Evolutionary conservation across 2,888 invertebrate species (phyloP).

Genomic region (Crematogaster levior): DNA sequence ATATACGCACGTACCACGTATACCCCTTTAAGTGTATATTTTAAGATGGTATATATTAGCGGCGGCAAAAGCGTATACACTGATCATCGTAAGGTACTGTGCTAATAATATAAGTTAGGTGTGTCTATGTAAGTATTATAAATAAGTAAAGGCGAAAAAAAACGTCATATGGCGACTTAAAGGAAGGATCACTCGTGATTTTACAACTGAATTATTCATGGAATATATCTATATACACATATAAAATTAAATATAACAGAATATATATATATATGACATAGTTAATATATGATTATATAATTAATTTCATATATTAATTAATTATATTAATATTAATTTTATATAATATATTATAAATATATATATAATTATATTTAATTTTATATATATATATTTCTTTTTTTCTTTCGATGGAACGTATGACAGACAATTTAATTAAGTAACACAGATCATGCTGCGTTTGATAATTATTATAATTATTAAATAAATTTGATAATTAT

Average conservation of each 20-base stretch:
- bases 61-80: conserved; percentile 22
- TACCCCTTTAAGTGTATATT: conserved; percentile 62
- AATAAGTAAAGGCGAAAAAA: conserved; percentile 26
- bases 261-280: conserved; percentile 7
- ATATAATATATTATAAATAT: conserved; percentile 5
- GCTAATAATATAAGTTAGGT: conserved; percentile 67
- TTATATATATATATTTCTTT: background rate
- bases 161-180: background rate
- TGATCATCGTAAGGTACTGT: conserved; percentile 55
- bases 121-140: conserved; percentile 63
- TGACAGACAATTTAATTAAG: background rate
- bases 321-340: conserved; percentile 2
- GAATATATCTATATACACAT: background rate
- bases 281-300: background rate
- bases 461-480: background rate
- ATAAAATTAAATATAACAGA: background rate
- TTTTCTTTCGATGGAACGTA: background rate
- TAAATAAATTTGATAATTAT: conserved; percentile 7
- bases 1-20: conserved; percentile 1
- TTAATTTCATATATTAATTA: background rate
- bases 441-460: background rate
- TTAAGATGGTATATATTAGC: conserved; percentile 58
- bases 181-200: conserved; percentile 11
- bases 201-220: conserved; percentile 30
- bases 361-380: conserved; percentile 7